A percentile compares a stretch with the other conserved stretches of the same genome.
phyloP scores from a whole-genome alignment of 35 echinoderm and acorn worm genomes.

The Ptychodera flava region DNA sequence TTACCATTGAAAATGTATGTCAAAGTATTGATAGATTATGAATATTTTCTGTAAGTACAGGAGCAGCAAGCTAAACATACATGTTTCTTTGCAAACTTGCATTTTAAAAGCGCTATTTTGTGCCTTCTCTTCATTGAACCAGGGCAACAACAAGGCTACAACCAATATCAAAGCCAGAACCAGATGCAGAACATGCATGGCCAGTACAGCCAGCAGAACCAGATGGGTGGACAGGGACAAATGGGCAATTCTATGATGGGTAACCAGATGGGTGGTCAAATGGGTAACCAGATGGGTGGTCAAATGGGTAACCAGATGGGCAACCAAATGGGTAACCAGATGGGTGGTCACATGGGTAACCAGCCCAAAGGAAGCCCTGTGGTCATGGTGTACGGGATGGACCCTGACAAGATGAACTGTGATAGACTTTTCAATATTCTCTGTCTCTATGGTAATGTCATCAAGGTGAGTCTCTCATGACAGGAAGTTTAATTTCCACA shows the following conservation, averaged over 20 bases:
- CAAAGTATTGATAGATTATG: too few relatives aligned
- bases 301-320: neutral
- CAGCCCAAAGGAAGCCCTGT: slow-evolving; percentile 54
- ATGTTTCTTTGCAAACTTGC: too few relatives aligned
- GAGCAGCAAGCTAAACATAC: too few relatives aligned
- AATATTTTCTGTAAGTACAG: too few relatives aligned
- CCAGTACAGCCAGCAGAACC: neutral
- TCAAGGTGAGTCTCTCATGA: slow-evolving; percentile 52
- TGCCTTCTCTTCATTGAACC: too few relatives aligned
- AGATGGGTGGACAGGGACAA: slow-evolving; percentile 44
- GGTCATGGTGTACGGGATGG: slow-evolving; percentile 93
- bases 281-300: neutral
- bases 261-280: neutral
- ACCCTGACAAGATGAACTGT: slow-evolving; percentile 91
- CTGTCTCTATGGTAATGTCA: slow-evolving; percentile 94
- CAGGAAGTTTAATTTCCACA: too few relatives aligned
- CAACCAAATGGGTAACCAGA: neutral
- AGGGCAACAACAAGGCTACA: neutral
- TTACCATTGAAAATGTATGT: too few relatives aligned
- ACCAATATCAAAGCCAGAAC: neutral
- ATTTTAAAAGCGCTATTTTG: too few relatives aligned
- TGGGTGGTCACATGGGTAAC: neutral
- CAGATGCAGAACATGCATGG: neutral
- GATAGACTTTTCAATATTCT: slow-evolving; percentile 93
- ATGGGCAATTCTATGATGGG: slow-evolving; percentile 18